Evolutionary conservation across 2,888 invertebrate genomes (phyloP), one percentile per base, ranked within the genome.

Genomic region (Sympetrum striolatum): DNA sequence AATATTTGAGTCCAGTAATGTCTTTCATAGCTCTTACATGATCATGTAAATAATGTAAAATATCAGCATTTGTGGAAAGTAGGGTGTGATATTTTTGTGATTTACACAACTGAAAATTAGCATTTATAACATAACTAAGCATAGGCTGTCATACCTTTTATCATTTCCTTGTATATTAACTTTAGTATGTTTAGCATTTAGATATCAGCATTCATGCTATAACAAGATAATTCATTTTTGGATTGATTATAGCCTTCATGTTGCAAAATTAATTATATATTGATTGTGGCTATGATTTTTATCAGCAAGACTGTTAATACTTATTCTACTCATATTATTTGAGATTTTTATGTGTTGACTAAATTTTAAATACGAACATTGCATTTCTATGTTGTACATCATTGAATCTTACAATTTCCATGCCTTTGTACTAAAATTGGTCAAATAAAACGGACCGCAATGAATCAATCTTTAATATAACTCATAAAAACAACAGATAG

Each of bases 61-160:
- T 86, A 86, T 86, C n/a, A n/a, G 64, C 86, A 37, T 86, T 86
- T n/a, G 53, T 86, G 86, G 86, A 86, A 86, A 86, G 86, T 58
- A 60, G 86, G 86, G 86, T 86, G 86, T 86, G 86, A 86, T 86
- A 86, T 86, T 86, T 86, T 86, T 86, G 86, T 86, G 86, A 86
- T 64, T 60, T 86, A 86, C 58, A 37, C 58, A 86, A 86, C 58
- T 64, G 86, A 86, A 86, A 86, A 86, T 86, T 86, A 86, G 86
- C 86, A 86, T 86, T 86, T 86, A 86, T 86, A 86, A 86, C 64
- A 64, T 37, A 60, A 86, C 37, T 60, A 60, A 58, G 60, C 25
- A 37, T 86, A 86, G 86, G 58, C 64, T 86, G 86, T 86, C 86
- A 82, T 86, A 86, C 58, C 86, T 64, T 86, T 60, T 86, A 86